phyloP scores from a whole-genome alignment of 1,140 invertebrate genomes.

The Wasmannia auropunctata region DNA sequence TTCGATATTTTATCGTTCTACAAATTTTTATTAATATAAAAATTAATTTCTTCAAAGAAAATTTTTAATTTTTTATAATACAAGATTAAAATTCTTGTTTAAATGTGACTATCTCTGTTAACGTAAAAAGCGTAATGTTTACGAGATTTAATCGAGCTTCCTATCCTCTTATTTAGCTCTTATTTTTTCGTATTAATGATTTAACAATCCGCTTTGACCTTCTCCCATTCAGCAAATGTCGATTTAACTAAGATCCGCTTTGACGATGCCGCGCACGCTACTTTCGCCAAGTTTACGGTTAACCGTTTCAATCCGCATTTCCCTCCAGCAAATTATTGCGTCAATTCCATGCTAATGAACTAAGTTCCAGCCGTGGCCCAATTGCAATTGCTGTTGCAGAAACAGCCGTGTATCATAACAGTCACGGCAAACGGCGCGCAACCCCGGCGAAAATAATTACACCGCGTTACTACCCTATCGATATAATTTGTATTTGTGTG shows the following conservation, averaged over 20 bases:
- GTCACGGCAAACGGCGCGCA: background rate
- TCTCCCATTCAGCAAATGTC: background rate
- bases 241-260: conserved; percentile 36
- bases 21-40: background rate
- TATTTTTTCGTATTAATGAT: background rate
- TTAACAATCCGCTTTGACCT: conserved; percentile 45
- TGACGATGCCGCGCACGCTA: conserved; percentile 28
- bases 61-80: background rate
- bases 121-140: background rate
- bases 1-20: too few species aligned
- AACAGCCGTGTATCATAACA: conserved; percentile 50
- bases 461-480: background rate
- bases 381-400: conserved; percentile 44
- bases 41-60: background rate
- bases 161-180: background rate
- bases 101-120: background rate
- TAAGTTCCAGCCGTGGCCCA: conserved; percentile 40
- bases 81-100: background rate
- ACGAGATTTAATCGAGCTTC: background rate
- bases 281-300: conserved; percentile 49
- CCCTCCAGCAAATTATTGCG: conserved; percentile 51
- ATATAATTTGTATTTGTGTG: background rate
- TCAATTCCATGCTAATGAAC: conserved; percentile 57
- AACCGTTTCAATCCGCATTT: conserved; percentile 46
- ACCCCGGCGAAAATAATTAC: conserved; percentile 27